These are phyloP conservation scores for Dioctria rufipes DNA, from an alignment of 2,888 invertebrate species.

Conservation along the genomic window DNA sequence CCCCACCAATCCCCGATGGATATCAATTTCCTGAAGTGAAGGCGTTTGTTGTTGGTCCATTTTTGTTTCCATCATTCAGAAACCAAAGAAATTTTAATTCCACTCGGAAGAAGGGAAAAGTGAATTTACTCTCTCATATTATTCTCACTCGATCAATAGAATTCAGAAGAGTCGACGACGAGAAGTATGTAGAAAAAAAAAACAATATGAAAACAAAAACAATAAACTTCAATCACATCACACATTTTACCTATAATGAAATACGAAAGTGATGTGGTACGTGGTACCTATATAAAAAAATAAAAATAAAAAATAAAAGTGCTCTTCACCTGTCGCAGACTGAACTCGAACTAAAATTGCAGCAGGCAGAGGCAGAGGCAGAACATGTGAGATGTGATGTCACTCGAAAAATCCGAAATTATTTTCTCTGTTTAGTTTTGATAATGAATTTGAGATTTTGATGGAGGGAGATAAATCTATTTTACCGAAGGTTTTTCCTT, in stretches of 20 bases:
- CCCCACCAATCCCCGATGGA: not conserved
- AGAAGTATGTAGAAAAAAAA: too few relatives aligned
- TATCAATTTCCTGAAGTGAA: slow-evolving; percentile 15
- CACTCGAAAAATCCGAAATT: not conserved
- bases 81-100: not conserved
- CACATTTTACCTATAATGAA: not conserved
- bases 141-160: not conserved
- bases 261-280: not conserved
- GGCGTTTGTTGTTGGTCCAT: not conserved
- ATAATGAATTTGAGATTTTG: not conserved
- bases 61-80: slow-evolving; percentile 2
- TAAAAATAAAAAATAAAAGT: not conserved
- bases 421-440: slow-evolving; percentile 4
- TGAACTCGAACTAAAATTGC: not conserved
- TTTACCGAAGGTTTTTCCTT: not conserved
- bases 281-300: not conserved
- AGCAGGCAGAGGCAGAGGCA: not conserved
- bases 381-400: not conserved
- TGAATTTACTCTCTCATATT: not conserved
- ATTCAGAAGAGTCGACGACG: not conserved
- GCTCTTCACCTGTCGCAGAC: not conserved
- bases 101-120: not conserved
- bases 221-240: not conserved
- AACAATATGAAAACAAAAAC: not conserved
- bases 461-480: not conserved